Evolutionary conservation across 2,797 vertebrate species (phyloP).

Genomic region (Gila robusta): DNA sequence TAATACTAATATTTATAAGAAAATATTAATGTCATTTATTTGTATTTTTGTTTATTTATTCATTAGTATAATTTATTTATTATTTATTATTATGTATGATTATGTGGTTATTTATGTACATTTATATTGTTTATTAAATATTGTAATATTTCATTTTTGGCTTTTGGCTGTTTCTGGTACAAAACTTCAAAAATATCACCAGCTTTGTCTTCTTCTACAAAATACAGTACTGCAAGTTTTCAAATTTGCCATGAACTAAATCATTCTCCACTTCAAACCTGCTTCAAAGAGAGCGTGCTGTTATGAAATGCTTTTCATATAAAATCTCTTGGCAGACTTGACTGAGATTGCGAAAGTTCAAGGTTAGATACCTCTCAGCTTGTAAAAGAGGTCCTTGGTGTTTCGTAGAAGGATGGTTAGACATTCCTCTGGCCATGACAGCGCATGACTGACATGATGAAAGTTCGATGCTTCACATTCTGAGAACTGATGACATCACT

Average conservation of each 20-base stretch:
- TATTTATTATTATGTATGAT: neutral
- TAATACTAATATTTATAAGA: neutral
- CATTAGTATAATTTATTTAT: neutral
- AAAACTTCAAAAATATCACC: slow-evolving; percentile 31
- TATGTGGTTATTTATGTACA: neutral
- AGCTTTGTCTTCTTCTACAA: slow-evolving; percentile 59
- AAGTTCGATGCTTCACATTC: neutral
- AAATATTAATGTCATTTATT: neutral
- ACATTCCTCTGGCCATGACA: slow-evolving; percentile 29
- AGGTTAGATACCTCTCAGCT: slow-evolving; percentile 13
- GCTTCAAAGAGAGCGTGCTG: slow-evolving; percentile 29
- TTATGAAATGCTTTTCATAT: slow-evolving; percentile 21
- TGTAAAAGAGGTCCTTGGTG: slow-evolving; percentile 33
- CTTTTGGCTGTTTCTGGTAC: neutral
- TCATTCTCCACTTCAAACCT: slow-evolving; percentile 16
- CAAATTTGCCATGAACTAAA: slow-evolving; percentile 42
- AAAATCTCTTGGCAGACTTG: slow-evolving; percentile 12
- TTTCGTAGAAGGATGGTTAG: slow-evolving; percentile 7
- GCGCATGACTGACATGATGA: slow-evolving; percentile 3
- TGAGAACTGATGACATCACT: slow-evolving; percentile 67
- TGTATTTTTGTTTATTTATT: neutral
- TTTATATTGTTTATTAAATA: neutral
- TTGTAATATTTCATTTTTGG: neutral
- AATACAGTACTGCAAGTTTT: slow-evolving; percentile 59
- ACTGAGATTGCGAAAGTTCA: slow-evolving; percentile 14